Evolutionary conservation across 2,888 invertebrate species (phyloP), one percentile per base, ranked within the genome.

Genomic region (Ryuthela nishihirai): DNA sequence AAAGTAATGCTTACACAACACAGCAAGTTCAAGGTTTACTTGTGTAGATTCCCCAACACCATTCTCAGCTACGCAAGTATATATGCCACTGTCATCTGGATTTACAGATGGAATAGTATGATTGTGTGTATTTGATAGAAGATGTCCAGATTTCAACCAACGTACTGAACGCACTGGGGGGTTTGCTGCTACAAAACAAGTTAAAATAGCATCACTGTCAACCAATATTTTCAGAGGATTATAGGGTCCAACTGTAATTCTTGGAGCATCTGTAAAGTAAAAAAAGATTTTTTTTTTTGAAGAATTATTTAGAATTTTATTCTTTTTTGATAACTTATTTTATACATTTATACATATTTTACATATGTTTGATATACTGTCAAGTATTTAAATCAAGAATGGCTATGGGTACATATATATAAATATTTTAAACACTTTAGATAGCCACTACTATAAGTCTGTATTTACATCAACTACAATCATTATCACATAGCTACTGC

Each of bases 151-250:
- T 67, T 89, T 81, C 66, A 85, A 85, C 95, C 95, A 95, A 67
- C 85, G 81, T 4, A 95, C 87, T 67, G 82, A 84, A 67, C 80
- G 83, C 3, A 91, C 91, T 72, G 83, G 81, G 1, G 95, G 94
- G 71, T 94, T 93, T 6, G 94, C 86, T 72, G 93, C 91, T 12
- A 93, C 93, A 71, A 83, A 82, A 74, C 95, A 95, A 67, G 87
- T 85, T 73, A 95, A 80, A 21, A 83, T 85, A 4, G 91, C 89
- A 46, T 86, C 84, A 23, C 85, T 86, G 72, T 90, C 93, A 65
- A 87, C 83, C 77, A 93, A 92, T 24, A 95, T 87, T 68, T 85
- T 83, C 65, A 94, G 75, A 25, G 92, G 92, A 76, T 92, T 92
- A 73, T 88, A 88, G 7, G 94, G 93, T 20, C 90, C 92, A 26